phyloP scores from a whole-genome alignment of 2,888 invertebrate species.

The Luffia ferchaultella region DNA sequence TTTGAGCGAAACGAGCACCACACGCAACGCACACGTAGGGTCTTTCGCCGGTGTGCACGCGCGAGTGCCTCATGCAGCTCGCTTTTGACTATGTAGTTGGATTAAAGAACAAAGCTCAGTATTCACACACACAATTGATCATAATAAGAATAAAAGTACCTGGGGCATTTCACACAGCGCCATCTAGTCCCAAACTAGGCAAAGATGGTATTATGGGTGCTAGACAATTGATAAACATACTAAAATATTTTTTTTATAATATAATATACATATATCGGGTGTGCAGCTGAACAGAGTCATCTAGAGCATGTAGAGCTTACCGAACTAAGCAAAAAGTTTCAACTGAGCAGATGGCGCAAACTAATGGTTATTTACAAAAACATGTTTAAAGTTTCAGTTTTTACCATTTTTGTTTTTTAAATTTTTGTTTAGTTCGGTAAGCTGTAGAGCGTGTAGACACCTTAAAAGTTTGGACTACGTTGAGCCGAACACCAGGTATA shows the following conservation, averaged over 20 bases:
- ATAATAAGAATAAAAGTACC: neutral
- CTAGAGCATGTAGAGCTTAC: too few species aligned
- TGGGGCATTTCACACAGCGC: neutral
- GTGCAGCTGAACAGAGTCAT: too few species aligned
- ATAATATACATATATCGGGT: neutral
- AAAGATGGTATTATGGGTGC: neutral
- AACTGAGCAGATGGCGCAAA: too few species aligned
- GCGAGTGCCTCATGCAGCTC: conserved; percentile 17
- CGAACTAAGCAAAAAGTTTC: too few species aligned
- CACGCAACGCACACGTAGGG: conserved; percentile 18
- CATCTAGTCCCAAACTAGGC: neutral
- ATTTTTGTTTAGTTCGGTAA: too few species aligned
- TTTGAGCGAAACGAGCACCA: conserved; percentile 16
- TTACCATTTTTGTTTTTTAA: too few species aligned
- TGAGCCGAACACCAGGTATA: too few species aligned
- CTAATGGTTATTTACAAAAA: too few species aligned
- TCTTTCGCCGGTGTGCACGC: conserved; percentile 19
- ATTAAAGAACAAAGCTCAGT: neutral
- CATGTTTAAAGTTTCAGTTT: too few species aligned
- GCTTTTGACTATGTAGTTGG: conserved; percentile 12
- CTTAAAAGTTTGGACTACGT: too few species aligned
- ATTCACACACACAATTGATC: neutral
- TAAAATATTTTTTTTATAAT: neutral
- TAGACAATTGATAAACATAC: neutral
- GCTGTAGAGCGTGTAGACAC: too few species aligned